These are phyloP conservation scores for Myiothlypis chrysogaster DNA, from an alignment of 2,797 vertebrate genomes.

Conservation along the genomic window DNA sequence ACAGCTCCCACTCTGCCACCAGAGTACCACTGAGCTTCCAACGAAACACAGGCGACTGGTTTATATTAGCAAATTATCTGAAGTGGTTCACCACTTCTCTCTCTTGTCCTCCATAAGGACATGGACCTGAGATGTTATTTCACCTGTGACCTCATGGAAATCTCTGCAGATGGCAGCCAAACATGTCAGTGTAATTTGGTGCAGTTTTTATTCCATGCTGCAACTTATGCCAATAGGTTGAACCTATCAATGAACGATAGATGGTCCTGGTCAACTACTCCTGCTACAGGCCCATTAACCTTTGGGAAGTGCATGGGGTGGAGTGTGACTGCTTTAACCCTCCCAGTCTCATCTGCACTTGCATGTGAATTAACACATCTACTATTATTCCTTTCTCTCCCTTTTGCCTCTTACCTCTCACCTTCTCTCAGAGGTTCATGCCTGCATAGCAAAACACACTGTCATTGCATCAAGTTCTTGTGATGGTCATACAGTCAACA, in stretches of 20 bases:
- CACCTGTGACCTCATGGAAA: neutral
- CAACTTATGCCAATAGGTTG: neutral
- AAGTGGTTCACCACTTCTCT: neutral
- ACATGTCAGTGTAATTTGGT: neutral
- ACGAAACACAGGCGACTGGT: neutral
- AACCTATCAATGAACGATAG: neutral
- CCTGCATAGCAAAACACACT: neutral
- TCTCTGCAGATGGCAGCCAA: neutral
- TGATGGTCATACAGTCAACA: neutral
- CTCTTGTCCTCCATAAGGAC: neutral
- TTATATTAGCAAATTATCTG: neutral
- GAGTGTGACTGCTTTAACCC: neutral
- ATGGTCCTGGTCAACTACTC: neutral
- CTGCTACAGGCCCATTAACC: neutral
- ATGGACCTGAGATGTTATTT: neutral
- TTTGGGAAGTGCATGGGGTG: neutral
- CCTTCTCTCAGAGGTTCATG: neutral
- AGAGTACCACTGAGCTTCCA: neutral
- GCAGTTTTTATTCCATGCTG: neutral
- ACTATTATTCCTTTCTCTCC: neutral
- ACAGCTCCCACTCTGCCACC: neutral
- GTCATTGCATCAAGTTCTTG: neutral
- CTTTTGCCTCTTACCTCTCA: neutral
- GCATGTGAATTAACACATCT: neutral
- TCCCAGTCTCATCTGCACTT: neutral